These are phyloP conservation scores for Perognathus longimembris DNA, from an alignment of 2,113 vertebrate genomes.

Conservation along the genomic window DNA sequence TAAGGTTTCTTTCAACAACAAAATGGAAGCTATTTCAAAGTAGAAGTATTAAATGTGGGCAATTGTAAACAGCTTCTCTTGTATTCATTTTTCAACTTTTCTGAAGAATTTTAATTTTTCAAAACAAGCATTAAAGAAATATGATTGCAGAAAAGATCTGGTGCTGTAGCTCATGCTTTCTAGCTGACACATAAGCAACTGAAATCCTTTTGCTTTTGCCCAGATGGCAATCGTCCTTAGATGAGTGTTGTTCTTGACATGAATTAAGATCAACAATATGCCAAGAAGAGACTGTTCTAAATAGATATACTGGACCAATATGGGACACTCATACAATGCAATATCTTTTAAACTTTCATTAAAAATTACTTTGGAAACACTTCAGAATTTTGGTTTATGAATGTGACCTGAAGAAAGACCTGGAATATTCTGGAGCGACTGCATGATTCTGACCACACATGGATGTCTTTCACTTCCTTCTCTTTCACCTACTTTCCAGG, in stretches of 20 bases:
- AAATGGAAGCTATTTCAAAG: neutral
- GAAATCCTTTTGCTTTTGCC: conserved; percentile 29
- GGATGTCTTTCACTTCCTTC: neutral
- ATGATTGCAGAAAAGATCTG: neutral
- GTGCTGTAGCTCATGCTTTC: conserved; percentile 4
- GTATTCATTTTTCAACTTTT: conserved; percentile 30
- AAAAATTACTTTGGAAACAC: conserved; percentile 55
- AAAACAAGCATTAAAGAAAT: conserved; percentile 40
- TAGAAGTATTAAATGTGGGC: neutral
- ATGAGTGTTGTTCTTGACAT: neutral
- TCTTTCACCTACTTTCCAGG: neutral
- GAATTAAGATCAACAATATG: neutral
- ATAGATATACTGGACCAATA: neutral
- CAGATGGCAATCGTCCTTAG: conserved; percentile 2
- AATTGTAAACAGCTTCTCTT: neutral
- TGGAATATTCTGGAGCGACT: neutral
- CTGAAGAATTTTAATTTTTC: conserved; percentile 25
- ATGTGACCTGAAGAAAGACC: conserved; percentile 22
- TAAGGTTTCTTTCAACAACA: neutral
- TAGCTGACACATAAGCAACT: neutral
- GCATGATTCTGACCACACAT: neutral
- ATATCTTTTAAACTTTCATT: conserved; percentile 44
- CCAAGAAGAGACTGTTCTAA: conserved; percentile 43
- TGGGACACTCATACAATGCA: conserved; percentile 52
- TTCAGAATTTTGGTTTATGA: conserved; percentile 48